Evolutionary conservation across 2,113 vertebrate species (phyloP).

Genomic region (Lamprologus sp.): DNA sequence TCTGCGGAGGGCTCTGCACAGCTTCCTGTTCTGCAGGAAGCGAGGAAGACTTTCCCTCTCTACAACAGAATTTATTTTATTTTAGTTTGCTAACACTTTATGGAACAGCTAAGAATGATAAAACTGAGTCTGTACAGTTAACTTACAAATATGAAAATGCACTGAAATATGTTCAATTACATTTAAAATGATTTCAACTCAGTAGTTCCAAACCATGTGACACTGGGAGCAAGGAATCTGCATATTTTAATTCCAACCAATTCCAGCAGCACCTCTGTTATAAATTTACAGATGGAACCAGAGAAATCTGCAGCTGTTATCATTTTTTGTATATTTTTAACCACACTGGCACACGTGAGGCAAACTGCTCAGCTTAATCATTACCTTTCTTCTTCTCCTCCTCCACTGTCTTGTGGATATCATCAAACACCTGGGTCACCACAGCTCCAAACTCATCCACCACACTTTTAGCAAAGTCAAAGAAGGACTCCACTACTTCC

Average conservation of each 20-base stretch:
- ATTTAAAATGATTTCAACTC: neutral
- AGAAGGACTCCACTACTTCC: conserved; percentile 75
- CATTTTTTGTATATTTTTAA: neutral
- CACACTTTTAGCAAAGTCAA: conserved; percentile 78
- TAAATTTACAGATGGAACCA: neutral
- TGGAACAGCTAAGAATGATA: neutral
- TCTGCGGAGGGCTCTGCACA: conserved; percentile 71
- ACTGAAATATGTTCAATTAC: neutral
- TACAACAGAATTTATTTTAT: neutral
- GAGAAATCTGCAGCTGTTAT: neutral
- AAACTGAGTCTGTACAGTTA: neutral
- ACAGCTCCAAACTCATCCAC: conserved; percentile 76
- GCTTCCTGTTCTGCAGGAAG: conserved; percentile 55
- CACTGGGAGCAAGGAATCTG: neutral
- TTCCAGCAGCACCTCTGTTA: neutral
- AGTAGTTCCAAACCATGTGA: neutral
- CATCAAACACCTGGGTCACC: conserved; percentile 69
- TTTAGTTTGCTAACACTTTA: neutral
- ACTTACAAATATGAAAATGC: neutral
- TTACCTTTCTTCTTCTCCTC: conserved; percentile 66
- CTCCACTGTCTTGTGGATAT: conserved; percentile 42
- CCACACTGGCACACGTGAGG: neutral
- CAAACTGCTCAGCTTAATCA: neutral
- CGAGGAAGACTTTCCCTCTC: conserved; percentile 36
- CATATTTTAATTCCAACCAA: neutral